Conservation (phyloP, 2,888 invertebrate genomes). For the Orchesella flavescens region DNA sequence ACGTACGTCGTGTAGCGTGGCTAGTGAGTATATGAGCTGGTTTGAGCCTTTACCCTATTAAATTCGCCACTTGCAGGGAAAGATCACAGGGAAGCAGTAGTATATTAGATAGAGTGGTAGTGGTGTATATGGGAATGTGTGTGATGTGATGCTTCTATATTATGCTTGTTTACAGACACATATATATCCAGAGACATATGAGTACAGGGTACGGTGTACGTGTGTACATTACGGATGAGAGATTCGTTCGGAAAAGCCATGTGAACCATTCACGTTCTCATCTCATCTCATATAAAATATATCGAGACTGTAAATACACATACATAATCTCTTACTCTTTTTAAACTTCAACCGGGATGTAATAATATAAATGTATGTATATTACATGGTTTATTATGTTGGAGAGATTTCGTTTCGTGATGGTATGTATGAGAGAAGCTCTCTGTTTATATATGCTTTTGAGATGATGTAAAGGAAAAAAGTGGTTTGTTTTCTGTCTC, state of each 20-base stretch:
- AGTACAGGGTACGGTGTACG: no score
- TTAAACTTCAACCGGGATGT: constrained; percentile 38
- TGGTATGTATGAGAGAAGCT: constrained; percentile 4
- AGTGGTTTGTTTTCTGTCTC: constrained; percentile 60
- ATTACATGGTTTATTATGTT: constrained; percentile 4
- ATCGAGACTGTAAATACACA: no score
- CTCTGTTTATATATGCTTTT: background rate
- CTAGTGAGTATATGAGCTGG: no score
- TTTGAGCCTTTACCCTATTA: no score
- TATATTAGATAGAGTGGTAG: no score
- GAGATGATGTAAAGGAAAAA: constrained; percentile 41
- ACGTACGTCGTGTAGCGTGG: no score
- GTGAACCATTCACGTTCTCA: constrained; percentile 32
- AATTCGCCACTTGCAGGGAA: no score
- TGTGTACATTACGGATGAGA: constrained; percentile 35
- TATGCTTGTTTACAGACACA: no score
- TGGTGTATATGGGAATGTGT: no score
- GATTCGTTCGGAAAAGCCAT: constrained; percentile 18
- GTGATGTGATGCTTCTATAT: no score
- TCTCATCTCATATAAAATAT: background rate
- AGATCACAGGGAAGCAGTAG: no score
- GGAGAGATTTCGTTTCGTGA: background rate
- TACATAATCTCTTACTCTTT: background rate
- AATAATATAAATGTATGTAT: background rate
- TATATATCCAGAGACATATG: no score